Percentiles rank a stretch among this genome's conserved stretches.
Conservation (phyloP, 2,888 invertebrate species). For the Anoncus sp. region DNA sequence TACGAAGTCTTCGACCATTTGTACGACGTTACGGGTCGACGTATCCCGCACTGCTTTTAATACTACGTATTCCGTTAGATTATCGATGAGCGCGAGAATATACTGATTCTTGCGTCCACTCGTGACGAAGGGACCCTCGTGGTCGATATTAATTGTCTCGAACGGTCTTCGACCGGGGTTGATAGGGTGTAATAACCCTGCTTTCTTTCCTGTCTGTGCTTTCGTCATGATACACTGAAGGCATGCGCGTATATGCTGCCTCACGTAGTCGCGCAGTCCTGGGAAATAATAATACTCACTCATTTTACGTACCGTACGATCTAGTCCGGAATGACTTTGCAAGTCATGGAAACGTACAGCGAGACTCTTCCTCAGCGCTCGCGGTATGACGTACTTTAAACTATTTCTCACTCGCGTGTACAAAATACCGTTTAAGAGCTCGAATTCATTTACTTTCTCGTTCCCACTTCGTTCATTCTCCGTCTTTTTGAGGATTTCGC, state of each 20-base stretch:
- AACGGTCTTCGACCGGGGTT: constrained; percentile 17
- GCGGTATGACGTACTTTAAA: constrained; percentile 26
- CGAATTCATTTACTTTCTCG: constrained; percentile 9
- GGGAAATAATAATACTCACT: constrained; percentile 14
- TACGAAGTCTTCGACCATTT: too few relatives aligned
- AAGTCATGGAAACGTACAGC: constrained; percentile 30
- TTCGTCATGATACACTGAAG: constrained; percentile 13
- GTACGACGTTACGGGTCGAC: too few relatives aligned
- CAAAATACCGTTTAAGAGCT: constrained; percentile 1
- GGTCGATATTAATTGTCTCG: constrained; percentile 6
- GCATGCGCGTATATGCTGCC: constrained; percentile 7
- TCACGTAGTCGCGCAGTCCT: neutral
- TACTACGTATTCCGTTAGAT: too few relatives aligned
- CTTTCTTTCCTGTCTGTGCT: constrained; percentile 1
- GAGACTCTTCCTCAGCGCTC: constrained; percentile 55
- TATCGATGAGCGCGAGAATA: too few relatives aligned
- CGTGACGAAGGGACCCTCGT: constrained; percentile 9
- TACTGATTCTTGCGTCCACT: neutral
- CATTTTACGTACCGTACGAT: neutral
- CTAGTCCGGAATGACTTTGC: constrained; percentile 8
- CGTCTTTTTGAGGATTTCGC: neutral
- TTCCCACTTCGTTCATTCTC: neutral
- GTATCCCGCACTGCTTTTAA: too few relatives aligned
- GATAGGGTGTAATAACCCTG: neutral
- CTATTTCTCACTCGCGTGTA: constrained; percentile 31